phyloP scores from a whole-genome alignment of 2,888 invertebrate genomes.

The Linnaemya tessellans region DNA sequence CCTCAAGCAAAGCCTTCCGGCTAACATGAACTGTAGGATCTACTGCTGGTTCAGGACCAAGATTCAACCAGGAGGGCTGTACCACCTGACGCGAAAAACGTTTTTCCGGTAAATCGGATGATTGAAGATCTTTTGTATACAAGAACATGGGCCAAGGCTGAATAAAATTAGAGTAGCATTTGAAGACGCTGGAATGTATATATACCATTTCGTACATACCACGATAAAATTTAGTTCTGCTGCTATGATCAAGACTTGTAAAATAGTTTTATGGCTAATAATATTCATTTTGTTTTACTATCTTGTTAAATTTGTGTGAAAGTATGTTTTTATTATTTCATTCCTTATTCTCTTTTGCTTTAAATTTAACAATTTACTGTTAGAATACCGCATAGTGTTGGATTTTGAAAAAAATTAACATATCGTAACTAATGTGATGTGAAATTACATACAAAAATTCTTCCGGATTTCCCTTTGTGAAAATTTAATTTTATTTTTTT shows the following conservation, averaged over 20 bases:
- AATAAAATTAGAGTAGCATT: neutral
- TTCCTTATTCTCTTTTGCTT: neutral
- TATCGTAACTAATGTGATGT: no score
- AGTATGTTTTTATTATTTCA: neutral
- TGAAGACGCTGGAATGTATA: neutral
- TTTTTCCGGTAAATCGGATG: neutral
- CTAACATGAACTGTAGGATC: slow-evolving; percentile 75
- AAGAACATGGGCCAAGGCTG: slow-evolving; percentile 33
- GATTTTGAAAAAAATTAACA: slow-evolving; percentile 9
- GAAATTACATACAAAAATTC: no score
- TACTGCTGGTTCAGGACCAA: neutral
- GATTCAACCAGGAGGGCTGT: slow-evolving; percentile 76
- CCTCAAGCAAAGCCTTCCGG: slow-evolving; percentile 75
- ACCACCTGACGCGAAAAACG: slow-evolving; percentile 73
- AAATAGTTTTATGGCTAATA: neutral
- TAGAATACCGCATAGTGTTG: slow-evolving; percentile 19
- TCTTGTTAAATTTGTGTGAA: neutral
- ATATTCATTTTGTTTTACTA: slow-evolving; percentile 33
- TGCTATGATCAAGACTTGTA: slow-evolving; percentile 31
- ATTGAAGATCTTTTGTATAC: neutral
- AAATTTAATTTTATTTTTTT: no score
- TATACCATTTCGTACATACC: slow-evolving; percentile 3
- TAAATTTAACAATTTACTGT: slow-evolving; percentile 38
- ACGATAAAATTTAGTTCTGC: slow-evolving; percentile 3
- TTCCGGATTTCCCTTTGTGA: no score